Percentiles rank a stretch among this genome's conserved stretches.
These are phyloP conservation scores for Zaprionus gabonicus DNA, from an alignment of 1,140 invertebrate species.

Conservation along the genomic window DNA sequence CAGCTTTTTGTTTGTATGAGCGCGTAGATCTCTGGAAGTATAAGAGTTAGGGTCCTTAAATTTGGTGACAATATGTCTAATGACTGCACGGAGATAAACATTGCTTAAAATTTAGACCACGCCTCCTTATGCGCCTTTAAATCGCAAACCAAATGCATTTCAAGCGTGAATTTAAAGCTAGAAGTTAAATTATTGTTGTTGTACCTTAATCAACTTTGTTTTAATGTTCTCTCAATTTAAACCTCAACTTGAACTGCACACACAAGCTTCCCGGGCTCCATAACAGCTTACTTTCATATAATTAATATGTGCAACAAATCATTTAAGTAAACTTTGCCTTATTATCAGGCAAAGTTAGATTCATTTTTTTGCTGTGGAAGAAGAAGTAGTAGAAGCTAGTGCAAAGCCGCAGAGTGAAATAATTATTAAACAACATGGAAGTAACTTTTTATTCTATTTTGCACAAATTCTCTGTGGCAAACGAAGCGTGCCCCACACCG, in stretches of 20 bases:
- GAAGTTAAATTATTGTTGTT: too few relatives aligned
- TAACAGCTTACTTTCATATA: constrained; percentile 7
- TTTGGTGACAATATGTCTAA: too few relatives aligned
- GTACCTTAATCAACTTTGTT: too few relatives aligned
- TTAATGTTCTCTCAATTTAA: background rate
- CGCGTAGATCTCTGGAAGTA: too few relatives aligned
- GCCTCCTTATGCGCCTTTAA: too few relatives aligned
- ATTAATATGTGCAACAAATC: constrained; percentile 5
- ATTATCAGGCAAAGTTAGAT: constrained; percentile 14
- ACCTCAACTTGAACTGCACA: background rate
- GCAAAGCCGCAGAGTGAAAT: constrained; percentile 54
- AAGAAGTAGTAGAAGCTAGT: constrained; percentile 9
- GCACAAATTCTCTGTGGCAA: constrained; percentile 57
- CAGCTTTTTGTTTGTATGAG: too few relatives aligned
- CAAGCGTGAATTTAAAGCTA: too few relatives aligned
- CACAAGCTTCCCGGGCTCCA: background rate
- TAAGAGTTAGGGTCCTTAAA: too few relatives aligned
- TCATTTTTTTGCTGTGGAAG: constrained; percentile 1
- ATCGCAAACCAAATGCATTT: too few relatives aligned
- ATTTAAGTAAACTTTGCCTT: constrained; percentile 8
- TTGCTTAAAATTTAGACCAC: too few relatives aligned
- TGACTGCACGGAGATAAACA: too few relatives aligned
- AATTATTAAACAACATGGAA: constrained; percentile 62
- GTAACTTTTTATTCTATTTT: constrained; percentile 71
- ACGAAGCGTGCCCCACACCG: constrained; percentile 64